These are phyloP conservation scores for Erythrocercus mccallii DNA, from an alignment of 2,113 vertebrate species.

Conservation along the genomic window DNA sequence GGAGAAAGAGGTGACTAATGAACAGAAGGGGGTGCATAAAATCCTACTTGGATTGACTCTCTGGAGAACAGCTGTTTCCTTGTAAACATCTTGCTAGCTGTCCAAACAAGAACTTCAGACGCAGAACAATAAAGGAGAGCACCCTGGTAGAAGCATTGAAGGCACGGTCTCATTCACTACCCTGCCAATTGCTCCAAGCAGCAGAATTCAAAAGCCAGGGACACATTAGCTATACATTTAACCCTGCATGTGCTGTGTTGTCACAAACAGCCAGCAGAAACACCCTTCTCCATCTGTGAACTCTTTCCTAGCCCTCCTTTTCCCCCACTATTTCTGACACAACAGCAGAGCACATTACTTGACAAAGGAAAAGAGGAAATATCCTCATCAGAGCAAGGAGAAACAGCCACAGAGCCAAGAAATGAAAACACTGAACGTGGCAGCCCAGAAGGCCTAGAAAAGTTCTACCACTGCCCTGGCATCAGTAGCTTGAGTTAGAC, in stretches of 20 bases:
- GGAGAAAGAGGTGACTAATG: constrained; percentile 53
- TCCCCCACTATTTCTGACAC: not conserved
- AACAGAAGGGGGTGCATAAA: constrained; percentile 54
- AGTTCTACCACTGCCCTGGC: not conserved
- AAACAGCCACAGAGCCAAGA: not conserved
- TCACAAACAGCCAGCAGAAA: not conserved
- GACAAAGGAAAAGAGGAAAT: not conserved
- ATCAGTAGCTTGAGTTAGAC: not conserved
- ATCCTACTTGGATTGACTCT: constrained; percentile 62
- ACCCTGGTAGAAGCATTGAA: not conserved
- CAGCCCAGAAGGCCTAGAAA: not conserved
- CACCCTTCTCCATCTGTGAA: not conserved
- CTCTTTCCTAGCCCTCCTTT: not conserved
- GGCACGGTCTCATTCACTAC: constrained; percentile 10
- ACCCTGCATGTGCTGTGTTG: not conserved
- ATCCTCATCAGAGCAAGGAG: not conserved
- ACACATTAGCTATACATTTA: not conserved
- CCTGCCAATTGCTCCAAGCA: constrained; percentile 32
- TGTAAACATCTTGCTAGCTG: constrained; percentile 67
- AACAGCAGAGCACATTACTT: not conserved
- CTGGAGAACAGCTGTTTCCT: constrained; percentile 65
- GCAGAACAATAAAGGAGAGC: constrained; percentile 38
- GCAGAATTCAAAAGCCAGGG: not conserved
- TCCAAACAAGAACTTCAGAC: constrained; percentile 64
- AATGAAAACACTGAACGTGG: not conserved